Conservation (phyloP, 2,888 invertebrate species). For the Onthophagus sagittarius region DNA sequence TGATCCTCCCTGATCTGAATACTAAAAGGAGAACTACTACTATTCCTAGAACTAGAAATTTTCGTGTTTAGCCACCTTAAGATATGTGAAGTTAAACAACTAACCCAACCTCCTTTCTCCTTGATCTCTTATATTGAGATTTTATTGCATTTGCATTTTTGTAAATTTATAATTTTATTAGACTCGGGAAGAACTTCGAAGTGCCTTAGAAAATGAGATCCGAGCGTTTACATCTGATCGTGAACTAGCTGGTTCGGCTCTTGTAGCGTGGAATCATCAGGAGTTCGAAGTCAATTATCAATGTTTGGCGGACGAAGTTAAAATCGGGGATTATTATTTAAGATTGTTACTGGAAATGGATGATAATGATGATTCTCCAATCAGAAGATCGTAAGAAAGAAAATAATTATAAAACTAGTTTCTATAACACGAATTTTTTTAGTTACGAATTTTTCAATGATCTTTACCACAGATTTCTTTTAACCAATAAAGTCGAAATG, state of each 20-base stretch:
- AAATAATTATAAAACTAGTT: not conserved
- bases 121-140: too few species aligned
- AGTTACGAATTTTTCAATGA: slow-evolving; percentile 96
- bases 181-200: slow-evolving; percentile 93
- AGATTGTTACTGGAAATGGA: slow-evolving; percentile 89
- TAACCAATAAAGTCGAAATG: slow-evolving; percentile 90
- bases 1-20: too few species aligned
- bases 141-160: too few species aligned
- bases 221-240: slow-evolving; percentile 85
- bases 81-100: too few species aligned
- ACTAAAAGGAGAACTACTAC: too few species aligned
- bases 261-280: slow-evolving; percentile 96
- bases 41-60: too few species aligned
- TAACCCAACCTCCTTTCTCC: too few species aligned
- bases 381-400: slow-evolving; percentile 80
- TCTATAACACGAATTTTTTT: too few species aligned
- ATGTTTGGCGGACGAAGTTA: slow-evolving; percentile 93
- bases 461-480: slow-evolving; percentile 93
- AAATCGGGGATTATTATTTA: slow-evolving; percentile 97
- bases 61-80: too few species aligned
- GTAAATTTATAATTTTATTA: slow-evolving; percentile 38
- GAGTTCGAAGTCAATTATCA: slow-evolving; percentile 95
- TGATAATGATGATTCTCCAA: slow-evolving; percentile 78
- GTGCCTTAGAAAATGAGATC: slow-evolving; percentile 89
- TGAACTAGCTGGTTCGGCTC: slow-evolving; percentile 74